These are phyloP conservation scores for Perccottus glenii DNA, from an alignment of 2,113 vertebrate species.

Conservation along the genomic window DNA sequence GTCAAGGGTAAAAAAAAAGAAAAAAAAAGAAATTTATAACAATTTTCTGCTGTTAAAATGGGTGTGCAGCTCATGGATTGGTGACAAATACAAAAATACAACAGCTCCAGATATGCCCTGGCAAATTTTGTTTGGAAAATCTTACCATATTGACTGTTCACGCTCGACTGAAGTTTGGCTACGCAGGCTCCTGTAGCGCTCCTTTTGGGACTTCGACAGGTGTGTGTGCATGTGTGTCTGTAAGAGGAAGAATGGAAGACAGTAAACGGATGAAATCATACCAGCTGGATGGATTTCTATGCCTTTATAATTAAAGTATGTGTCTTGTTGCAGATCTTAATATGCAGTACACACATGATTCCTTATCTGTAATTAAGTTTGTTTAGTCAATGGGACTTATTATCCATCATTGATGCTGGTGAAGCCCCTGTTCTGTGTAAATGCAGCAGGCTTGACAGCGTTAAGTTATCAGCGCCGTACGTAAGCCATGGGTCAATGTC, in stretches of 20 bases:
- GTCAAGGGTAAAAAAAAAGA: background rate
- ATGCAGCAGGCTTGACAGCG: too few species aligned
- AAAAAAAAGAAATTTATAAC: background rate
- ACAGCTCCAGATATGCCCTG: background rate
- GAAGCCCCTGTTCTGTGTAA: too few species aligned
- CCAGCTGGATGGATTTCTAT: slow-evolving; percentile 37
- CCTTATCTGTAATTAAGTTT: too few species aligned
- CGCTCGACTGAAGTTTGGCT: slow-evolving; percentile 44
- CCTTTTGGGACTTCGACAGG: slow-evolving; percentile 49
- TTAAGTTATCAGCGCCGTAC: too few species aligned
- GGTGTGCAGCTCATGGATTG: background rate
- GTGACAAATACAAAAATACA: slow-evolving; percentile 12
- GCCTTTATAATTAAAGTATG: background rate
- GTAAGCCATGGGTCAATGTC: too few species aligned
- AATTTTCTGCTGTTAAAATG: background rate
- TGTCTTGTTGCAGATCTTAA: background rate
- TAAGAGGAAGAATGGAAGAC: slow-evolving; percentile 8
- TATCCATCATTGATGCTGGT: too few species aligned
- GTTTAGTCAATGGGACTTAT: too few species aligned
- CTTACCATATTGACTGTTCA: slow-evolving; percentile 56
- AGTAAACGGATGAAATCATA: background rate
- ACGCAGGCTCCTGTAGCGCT: slow-evolving; percentile 41
- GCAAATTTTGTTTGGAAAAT: slow-evolving; percentile 43
- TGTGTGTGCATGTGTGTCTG: slow-evolving; percentile 19
- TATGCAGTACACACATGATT: background rate